Conservation (phyloP, 2,888 invertebrate species). For the Parnassius glacialis region DNA sequence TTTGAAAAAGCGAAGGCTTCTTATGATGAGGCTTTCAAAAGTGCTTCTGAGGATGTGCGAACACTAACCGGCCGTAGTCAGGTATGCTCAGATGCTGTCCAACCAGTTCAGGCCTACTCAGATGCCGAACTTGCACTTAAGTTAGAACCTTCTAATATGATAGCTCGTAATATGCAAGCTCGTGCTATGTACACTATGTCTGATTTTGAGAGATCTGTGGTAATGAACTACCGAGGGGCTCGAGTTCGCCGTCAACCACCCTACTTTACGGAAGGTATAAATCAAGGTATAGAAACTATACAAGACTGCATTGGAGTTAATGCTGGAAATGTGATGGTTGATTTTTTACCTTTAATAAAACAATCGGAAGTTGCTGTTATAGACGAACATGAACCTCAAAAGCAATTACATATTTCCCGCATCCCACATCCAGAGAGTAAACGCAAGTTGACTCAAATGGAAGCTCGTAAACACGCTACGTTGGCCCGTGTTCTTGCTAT, state of each 20-base stretch:
- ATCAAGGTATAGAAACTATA: constrained; percentile 70
- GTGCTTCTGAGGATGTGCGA: constrained; percentile 57
- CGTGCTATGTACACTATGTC: constrained; percentile 73
- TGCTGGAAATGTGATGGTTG: constrained; percentile 67
- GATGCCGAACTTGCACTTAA: constrained; percentile 70
- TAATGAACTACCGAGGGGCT: constrained; percentile 68
- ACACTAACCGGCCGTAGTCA: constrained; percentile 67
- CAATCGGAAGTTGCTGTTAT: constrained; percentile 49
- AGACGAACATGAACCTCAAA: constrained; percentile 50
- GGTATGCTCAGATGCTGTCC: constrained; percentile 68
- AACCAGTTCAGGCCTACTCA: constrained; percentile 64
- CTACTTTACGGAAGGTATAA: constrained; percentile 72
- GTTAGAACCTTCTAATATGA: constrained; percentile 66
- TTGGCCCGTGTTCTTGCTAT: constrained; percentile 68
- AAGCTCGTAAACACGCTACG: constrained; percentile 61
- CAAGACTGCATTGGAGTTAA: constrained; percentile 72
- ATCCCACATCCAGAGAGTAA: constrained; percentile 58
- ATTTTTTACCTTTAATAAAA: constrained; percentile 68
- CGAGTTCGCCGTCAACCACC: constrained; percentile 61
- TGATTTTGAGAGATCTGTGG: constrained; percentile 69
- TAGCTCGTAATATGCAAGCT: constrained; percentile 69
- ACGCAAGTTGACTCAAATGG: constrained; percentile 66
- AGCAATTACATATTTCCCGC: constrained; percentile 54
- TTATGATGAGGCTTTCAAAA: constrained; percentile 65
- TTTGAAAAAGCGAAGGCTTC: constrained; percentile 69